Base-by-base conservation (phyloP, 2,797 vertebrate genomes). In the Hippoglossus hippoglossus region DNA sequence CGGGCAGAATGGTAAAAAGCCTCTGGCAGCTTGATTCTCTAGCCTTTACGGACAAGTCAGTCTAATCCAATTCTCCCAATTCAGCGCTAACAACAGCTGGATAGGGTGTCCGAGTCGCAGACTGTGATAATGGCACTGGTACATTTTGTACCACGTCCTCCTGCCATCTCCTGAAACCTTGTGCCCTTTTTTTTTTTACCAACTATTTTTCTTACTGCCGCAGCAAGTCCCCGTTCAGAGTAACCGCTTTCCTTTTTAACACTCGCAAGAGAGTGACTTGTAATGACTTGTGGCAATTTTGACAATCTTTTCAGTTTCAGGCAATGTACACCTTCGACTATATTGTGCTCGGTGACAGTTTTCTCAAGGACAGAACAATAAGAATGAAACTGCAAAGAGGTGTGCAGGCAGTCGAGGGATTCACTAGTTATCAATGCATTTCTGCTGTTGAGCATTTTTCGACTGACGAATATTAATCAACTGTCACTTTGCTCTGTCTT, bases 31-130 rank as follows among this genome's bases (percentile, higher is more conserved):
- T 80, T 64, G 59, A 79, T 67, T 80, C 68, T 59, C 53, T 57
- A 71, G 79, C 71, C 61, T 87, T 92, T 84, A 83, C 90, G 83
- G 80, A 90, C 82, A 77, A 82, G 75, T 84, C 80, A 24, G 75
- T 75, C 79, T 73, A 73, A 89, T 88, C 88, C 63, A 88, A 87
- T 85, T 71, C 70, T 26, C 62, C 59, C 79, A 69, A 80, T 84
- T 82, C 75, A 47, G 51, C 22, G 28, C 65, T 84, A 80, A 85
- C 75, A 79, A 67, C 81, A 69, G 77, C 77, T 80, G 73, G 73
- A 71, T 49, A 11, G 47, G 36, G 51, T 28, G 75, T 61, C 61
- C 16, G 15, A 54, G 72, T 65, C 24, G 15, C 60, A 34, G 2
- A 55, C 71, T 61, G 36, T 21, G 76, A 81, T 88, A 83, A 82